Evolutionary conservation across 2,888 invertebrate species (phyloP).

Genomic region (Lamellibrachia satsuma): DNA sequence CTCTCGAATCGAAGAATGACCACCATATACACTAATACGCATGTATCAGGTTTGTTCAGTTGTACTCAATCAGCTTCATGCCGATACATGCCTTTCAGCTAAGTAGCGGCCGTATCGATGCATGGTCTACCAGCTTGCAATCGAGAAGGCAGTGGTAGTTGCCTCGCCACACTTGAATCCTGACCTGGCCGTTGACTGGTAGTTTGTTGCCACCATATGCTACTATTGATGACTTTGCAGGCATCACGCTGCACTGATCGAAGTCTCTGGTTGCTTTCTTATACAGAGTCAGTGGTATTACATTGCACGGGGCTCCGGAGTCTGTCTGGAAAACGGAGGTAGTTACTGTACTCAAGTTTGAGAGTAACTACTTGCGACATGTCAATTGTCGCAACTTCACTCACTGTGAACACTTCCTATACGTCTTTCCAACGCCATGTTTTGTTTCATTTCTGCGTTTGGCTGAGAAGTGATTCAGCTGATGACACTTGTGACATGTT

Average conservation of each 20-base stretch:
- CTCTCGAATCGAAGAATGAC: no score
- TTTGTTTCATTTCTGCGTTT: no score
- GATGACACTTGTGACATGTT: no score
- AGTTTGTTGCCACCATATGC: background rate
- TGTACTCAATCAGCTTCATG: no score
- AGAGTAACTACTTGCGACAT: background rate
- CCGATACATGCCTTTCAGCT: no score
- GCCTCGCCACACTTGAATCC: background rate
- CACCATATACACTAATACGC: background rate
- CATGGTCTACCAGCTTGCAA: no score
- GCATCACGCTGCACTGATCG: background rate
- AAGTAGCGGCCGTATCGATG: no score
- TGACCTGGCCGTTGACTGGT: background rate
- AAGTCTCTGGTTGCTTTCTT: background rate
- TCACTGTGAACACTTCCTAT: background rate
- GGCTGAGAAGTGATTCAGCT: no score
- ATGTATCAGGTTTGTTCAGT: background rate
- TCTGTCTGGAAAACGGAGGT: background rate
- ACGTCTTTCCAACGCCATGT: no score
- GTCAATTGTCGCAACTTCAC: background rate
- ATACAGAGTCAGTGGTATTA: background rate
- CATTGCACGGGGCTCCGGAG: background rate
- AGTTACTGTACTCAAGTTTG: background rate
- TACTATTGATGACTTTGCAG: background rate
- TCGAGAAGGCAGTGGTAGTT: background rate